Base-by-base conservation (phyloP, 2,113 vertebrate genomes). In the Cathartes aura region DNA sequence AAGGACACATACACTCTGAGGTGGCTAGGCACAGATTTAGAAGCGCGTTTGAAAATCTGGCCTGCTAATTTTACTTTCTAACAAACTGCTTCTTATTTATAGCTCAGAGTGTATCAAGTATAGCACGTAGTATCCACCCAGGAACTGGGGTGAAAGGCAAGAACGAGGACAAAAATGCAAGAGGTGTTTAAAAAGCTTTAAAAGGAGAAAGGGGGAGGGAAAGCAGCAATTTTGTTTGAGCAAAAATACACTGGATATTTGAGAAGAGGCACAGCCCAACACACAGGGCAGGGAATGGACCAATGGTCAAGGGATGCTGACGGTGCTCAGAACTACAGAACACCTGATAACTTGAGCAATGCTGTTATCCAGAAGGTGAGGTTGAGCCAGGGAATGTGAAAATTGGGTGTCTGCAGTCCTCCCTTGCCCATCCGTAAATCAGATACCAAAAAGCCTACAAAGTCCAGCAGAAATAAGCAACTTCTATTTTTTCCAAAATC, bases 101-200 rank as follows among this genome's bases (percentile, higher is more conserved):
- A 97, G 95, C 87, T 95, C 90, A 82, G 91, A 91, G 87, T 96
- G 82, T 74, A 93, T 62, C 82, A 47, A 96, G 93, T 95, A 96
- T 97, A 97, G 93, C 79, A 93, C 3, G 0, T 97, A 97, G 95
- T 95, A 97, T 94, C 95, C 81, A 82, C 78, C 89, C 82, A 96
- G 91, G 84, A 96, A 96, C 93, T 89, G 93, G 93, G 95, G 94
- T 97, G 96, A 97, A 97, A 97, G 94, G 94, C 58, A 91, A 94
- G 89, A 97, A 96, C 0, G 67, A 97, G 94, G 94, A 95, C 95
- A 95, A 95, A 97, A 96, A 93, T 70, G 84, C 50, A 73, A 90
- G 73, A 95, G 58, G 58, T 91, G 62, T 38, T 87, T 62, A 36
- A 93, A 78, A 79, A 73, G 67, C 76, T 74, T 81, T 47, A 81